phyloP scores from a whole-genome alignment of 2,888 invertebrate species.

The Microctonus brassicae region DNA sequence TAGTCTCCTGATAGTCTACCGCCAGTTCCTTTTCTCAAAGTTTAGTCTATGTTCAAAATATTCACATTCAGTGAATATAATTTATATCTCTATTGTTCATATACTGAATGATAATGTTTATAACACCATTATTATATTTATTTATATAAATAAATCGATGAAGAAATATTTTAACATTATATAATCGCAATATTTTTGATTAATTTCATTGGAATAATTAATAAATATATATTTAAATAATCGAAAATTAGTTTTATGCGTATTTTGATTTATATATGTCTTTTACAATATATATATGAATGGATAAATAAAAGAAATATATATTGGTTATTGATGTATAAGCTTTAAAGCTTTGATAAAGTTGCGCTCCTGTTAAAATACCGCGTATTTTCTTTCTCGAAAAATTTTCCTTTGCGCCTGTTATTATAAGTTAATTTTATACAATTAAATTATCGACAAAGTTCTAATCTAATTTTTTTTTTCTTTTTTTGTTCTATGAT shows the following conservation, averaged over 20 bases:
- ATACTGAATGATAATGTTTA: neutral
- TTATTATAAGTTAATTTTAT: neutral
- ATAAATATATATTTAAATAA: too few species aligned
- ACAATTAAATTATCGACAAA: neutral
- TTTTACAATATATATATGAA: neutral
- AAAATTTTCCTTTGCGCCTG: neutral
- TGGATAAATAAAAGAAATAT: neutral
- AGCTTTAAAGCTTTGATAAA: constrained; percentile 25
- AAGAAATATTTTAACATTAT: neutral
- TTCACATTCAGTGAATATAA: neutral
- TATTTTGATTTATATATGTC: too few species aligned
- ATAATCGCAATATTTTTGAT: too few species aligned
- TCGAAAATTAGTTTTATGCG: too few species aligned
- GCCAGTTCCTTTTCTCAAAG: constrained; percentile 60
- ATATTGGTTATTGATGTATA: neutral
- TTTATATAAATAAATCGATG: neutral
- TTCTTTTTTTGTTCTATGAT: too few species aligned
- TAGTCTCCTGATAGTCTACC: constrained; percentile 61
- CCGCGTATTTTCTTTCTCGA: constrained; percentile 57
- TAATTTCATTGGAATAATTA: too few species aligned
- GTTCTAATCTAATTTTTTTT: neutral
- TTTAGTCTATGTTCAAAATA: neutral
- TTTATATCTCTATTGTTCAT: neutral
- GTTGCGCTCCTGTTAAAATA: constrained; percentile 61
- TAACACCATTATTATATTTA: neutral